A percentile compares a stretch with the other conserved stretches of the same genome.
These are phyloP conservation scores for Acanthoscelides obtectus DNA, from an alignment of 2,888 invertebrate genomes.

Conservation along the genomic window DNA sequence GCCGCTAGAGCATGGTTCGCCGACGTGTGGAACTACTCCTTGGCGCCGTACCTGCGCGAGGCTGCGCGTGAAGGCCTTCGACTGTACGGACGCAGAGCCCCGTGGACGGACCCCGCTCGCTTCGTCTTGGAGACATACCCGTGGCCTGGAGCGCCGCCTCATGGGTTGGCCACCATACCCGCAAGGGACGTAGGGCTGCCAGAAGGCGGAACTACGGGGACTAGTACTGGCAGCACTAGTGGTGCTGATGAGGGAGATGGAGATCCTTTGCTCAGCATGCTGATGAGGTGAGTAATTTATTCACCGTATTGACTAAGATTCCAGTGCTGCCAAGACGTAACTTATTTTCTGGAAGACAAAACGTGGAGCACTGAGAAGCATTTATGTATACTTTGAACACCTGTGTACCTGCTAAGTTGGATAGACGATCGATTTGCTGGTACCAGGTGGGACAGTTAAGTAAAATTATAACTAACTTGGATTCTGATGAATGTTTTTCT, in stretches of 20 bases:
- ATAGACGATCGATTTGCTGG: too few species aligned
- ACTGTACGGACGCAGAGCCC: slow-evolving; percentile 75
- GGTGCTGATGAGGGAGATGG: slow-evolving; percentile 61
- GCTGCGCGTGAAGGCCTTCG: slow-evolving; percentile 93
- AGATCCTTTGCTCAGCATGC: slow-evolving; percentile 91
- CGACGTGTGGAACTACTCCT: slow-evolving; percentile 96
- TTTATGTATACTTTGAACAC: too few species aligned
- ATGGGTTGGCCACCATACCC: slow-evolving; percentile 71
- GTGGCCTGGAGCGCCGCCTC: slow-evolving; percentile 67
- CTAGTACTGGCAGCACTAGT: slow-evolving; percentile 46
- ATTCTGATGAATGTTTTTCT: too few species aligned
- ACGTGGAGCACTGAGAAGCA: too few species aligned
- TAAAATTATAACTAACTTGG: too few species aligned
- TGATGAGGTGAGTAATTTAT: slow-evolving; percentile 73
- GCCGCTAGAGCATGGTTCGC: slow-evolving; percentile 90
- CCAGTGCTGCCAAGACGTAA: too few species aligned
- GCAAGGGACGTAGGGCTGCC: slow-evolving; percentile 78
- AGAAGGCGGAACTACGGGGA: slow-evolving; percentile 68
- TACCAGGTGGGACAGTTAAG: too few species aligned
- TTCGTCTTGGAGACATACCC: slow-evolving; percentile 92
- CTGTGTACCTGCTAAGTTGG: too few species aligned
- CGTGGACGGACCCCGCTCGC: slow-evolving; percentile 91
- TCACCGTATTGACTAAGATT: too few species aligned
- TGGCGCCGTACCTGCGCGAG: slow-evolving; percentile 92
- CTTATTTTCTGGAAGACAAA: too few species aligned